Percentiles rank a stretch among this genome's conserved stretches.
Evolutionary conservation across 2,888 invertebrate genomes (phyloP).

Genomic region (Pollenia angustigena): DNA sequence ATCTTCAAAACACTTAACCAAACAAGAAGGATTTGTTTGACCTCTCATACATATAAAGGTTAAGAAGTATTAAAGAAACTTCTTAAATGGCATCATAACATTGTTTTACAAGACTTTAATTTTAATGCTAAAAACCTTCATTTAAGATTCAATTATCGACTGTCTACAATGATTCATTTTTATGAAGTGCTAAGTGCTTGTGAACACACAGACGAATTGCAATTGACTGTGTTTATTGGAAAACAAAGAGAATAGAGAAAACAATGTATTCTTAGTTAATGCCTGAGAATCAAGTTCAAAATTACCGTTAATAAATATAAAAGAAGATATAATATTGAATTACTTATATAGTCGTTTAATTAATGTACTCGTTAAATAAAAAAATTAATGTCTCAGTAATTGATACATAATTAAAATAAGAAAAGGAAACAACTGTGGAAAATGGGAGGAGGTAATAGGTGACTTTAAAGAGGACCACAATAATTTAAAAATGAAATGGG

Average conservation of each 20-base stretch:
- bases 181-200: slow-evolving; percentile 55
- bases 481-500: no score
- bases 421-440: background rate
- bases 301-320: slow-evolving; percentile 37
- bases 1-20: no score
- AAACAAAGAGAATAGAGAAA: background rate
- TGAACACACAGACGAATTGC: slow-evolving; percentile 17
- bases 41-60: slow-evolving; percentile 6
- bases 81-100: slow-evolving; percentile 38
- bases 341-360: background rate
- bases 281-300: slow-evolving; percentile 40
- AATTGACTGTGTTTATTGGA: background rate
- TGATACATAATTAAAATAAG: slow-evolving; percentile 39
- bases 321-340: slow-evolving; percentile 11
- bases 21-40: slow-evolving; percentile 3
- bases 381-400: slow-evolving; percentile 39
- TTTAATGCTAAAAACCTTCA: slow-evolving; percentile 43
- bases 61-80: slow-evolving; percentile 21
- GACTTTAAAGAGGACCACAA: no score
- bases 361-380: slow-evolving; percentile 16
- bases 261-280: slow-evolving; percentile 10
- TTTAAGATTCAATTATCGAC: slow-evolving; percentile 46
- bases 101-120: slow-evolving; percentile 45
- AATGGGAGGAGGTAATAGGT: no score
- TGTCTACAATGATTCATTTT: slow-evolving; percentile 48